Evolutionary conservation across 2,888 invertebrate genomes (phyloP), one percentile per base, ranked within the genome.

Genomic region (Nymphalis polychloros): DNA sequence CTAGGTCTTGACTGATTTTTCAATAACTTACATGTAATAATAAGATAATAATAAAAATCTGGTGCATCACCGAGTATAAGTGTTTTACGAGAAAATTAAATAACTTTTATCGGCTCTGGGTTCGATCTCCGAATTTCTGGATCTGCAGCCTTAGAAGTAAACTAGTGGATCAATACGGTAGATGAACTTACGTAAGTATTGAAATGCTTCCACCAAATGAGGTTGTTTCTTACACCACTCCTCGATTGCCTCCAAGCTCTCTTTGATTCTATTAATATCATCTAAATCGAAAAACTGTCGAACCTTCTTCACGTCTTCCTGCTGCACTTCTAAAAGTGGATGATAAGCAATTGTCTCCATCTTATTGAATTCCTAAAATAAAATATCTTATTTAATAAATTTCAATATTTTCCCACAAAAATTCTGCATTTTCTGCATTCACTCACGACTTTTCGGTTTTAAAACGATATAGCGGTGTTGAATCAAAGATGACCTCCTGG

Each of bases 181-280:
- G 13, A 19, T 59, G 23, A 47, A 60, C 60, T 63, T 63, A 63
- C 63, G 20, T n/a, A 63, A n/a, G 10, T 55, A 46, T 55, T 63
- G 52, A 46, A 23, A 55, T 8, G 46, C 63, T 63, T 63, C 63
- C 13, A 27, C 63, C 31, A 63, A 46, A 63, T 63, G 63, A 23
- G 49, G 35, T 55, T 63, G 46, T 35, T 63, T 63, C 46, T 63
- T 63, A 46, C 27, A 47, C 63, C 63, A 63, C 0, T 63, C 53
- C 7, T 46, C 46, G 17, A 63, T 47, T 3, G 46, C 23, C 13
- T 63, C 63, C 10, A 63, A 17, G 17, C 46, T 27, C 35, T 63
- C 27, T n/a, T 55, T 63, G 4, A 63, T 63, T 6, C 20, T 63
- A 19, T 20, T n/a, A 1, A 47, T 47, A 10, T 63, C 52, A 10